Base-by-base conservation (phyloP, 2,113 vertebrate genomes). In the Saimiri boliviensis region DNA sequence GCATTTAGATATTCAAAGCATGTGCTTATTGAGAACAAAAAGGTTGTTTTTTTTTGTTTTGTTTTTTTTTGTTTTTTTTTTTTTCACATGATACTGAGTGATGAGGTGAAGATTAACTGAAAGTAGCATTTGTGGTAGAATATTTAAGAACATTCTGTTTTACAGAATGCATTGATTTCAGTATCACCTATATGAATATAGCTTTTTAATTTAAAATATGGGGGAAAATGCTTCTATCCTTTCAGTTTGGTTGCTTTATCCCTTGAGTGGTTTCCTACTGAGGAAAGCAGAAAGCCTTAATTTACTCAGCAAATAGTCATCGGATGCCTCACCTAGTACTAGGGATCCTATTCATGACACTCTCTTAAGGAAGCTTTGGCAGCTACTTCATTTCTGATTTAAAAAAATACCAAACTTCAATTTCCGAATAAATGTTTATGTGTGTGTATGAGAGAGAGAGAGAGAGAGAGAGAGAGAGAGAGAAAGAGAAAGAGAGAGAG, bases 121-220 rank as follows among this genome's bases (percentile, higher is more conserved):
- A 91, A 89, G 70, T 10, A 40, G 2, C 58, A 47, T 76, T 71
- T 17, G 49, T 92, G 7, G 21, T 30, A 49, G 35, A 42, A 86
- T 83, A 63, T 76, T 80, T 54, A 77, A 91, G 35, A 35, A 49
- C 32, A 71, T 88, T 85, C 20, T 84, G 4, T 56, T 82, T 86
- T 79, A 27, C 0, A 21, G 3, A 54, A 37, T n/a, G 3, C 49
- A 25, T 94, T 84, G 13, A 76, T 80, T 23, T 86, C 30, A 21
- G 8, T 14, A 47, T 70, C 54, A 25, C 13, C 37, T 85, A 17
- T 12, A 21, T 86, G 63, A 74, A 54, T 74, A 45, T 58, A 47
- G 40, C 40, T 81, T 70, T 66, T 93, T 25, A 58, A 76, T 66
- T 93, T 49, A 54, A 85, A 86, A n/a, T 93, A 94, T 77, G 52